Base-by-base conservation (phyloP, 2,113 vertebrate species). In the Saguinus midas region DNA sequence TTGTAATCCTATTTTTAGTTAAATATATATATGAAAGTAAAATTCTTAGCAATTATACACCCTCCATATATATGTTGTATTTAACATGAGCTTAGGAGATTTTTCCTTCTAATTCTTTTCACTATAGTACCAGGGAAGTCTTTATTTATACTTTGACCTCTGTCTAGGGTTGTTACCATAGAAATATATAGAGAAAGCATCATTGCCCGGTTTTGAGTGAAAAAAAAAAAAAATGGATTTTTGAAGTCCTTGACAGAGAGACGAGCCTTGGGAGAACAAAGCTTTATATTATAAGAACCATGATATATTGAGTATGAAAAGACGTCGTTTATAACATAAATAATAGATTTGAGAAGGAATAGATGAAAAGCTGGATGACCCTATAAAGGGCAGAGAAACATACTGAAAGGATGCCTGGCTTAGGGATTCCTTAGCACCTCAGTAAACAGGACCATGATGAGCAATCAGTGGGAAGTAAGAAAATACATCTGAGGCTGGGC, bases 291-390 rank as follows among this genome's bases (percentile, higher is more conserved):
- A 29, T 14, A 73, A 80, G 18, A 80, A 6, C 29, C 23, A 27
- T n/a, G 37, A 90, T 37, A 64, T 6, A 68, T 48, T 61, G 61
- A 85, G 25, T 84, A 14, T 70, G 48, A 87, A 87, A 87, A 91
- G 40, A 55, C 18, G 83, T 32, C 61, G 50, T 87, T 84, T 92
- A 90, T 16, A 21, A 10, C 11, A 35, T 93, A 79, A 96, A 95
- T 95, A 93, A 78, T 84, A 87, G 86, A 87, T 95, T 68, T 93
- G 35, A 7, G 82, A 79, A 84, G 72, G 45, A 68, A 91, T 1
- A 70, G 52, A n/a, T 61, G 70, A 80, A 91, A 92, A 91, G 35
- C n/a, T 29, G 29, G 57, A 29, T 55, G 45, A 66, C 45, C 27
- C 16, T 35, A 5, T 37, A 45, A 87, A 66, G 21, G 4, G 9